Conservation (phyloP, 2,888 invertebrate species). For the Morinoia aosen region DNA sequence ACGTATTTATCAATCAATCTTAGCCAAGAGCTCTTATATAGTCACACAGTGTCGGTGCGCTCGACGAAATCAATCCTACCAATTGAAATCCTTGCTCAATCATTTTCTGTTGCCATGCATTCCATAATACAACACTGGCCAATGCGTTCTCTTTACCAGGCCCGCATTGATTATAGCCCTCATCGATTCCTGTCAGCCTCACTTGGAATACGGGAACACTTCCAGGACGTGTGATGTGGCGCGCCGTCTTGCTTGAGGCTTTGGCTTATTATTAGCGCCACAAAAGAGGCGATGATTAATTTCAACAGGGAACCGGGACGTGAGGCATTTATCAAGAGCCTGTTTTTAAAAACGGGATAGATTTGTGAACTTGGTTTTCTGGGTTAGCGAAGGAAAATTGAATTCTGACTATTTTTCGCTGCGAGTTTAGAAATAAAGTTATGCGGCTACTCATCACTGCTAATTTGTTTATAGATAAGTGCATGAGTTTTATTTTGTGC, state of each 20-base stretch:
- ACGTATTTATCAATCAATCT: neutral
- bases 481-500: neutral
- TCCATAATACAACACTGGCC: conserved; percentile 13
- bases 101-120: conserved; percentile 38
- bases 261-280: neutral
- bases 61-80: conserved; percentile 6
- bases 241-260: neutral
- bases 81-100: conserved; percentile 49
- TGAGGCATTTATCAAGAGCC: neutral
- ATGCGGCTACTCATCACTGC: neutral
- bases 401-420: too few relatives aligned
- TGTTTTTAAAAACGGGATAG: neutral
- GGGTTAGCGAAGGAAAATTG: neutral
- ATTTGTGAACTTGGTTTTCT: neutral
- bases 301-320: neutral
- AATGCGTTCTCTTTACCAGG: conserved; percentile 37
- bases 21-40: neutral
- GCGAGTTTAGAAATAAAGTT: too few relatives aligned
- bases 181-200: conserved; percentile 2
- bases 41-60: neutral
- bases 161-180: conserved; percentile 35
- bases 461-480: neutral
- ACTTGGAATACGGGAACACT: conserved; percentile 15
- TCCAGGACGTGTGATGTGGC: neutral
- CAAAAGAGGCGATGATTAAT: neutral